Base-by-base conservation (phyloP, 2,113 vertebrate species). In the Heterotis niloticus region DNA sequence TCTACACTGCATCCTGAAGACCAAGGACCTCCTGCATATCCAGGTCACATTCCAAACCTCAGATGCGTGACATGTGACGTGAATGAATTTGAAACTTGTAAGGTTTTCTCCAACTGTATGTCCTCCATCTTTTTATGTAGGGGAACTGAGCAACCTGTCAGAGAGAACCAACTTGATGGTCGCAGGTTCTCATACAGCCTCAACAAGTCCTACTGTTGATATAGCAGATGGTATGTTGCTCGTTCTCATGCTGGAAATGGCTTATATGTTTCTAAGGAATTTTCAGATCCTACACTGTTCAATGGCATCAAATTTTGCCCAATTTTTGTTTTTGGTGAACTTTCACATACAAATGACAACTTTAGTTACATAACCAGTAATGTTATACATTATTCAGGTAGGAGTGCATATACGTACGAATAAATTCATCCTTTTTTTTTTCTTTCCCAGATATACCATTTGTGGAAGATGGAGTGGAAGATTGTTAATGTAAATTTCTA, bases 401-500 rank as follows among this genome's bases (percentile, higher is more conserved):
- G 59, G 59, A 4, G 10, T 11, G 57, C 34, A 44, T 44, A 20
- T 20, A 62, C 34, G 7, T 44, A 44, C 7, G 34, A 57, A 73
- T 28, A 52, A 20, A 26, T 74, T 9, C 72, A n/a, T 83, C 44
- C 16, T 70, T 78, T 68, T 72, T 69, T 65, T 80, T 82, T 88
- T 85, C n/a, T n/a, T n/a, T n/a, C n/a, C 26, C 88, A 95, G 94
- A 95, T 90, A 95, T 95, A 84, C 94, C 94, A 77, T 88, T 95
- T 78, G 93, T 95, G 91, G 94, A 92, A 75, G 93, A 92, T 80
- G 92, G 89, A n/a, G 86, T 87, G 71, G 85, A 87, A 75, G 80
- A 83, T 52, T 78, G 64, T 64, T 68, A 57, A 54, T 77, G n/a
- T 28, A 12, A 0, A 9, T 24, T 26, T 26, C 29, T 44, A 24